These are phyloP conservation scores for Ceryle rudis DNA, from an alignment of 2,797 vertebrate species.

Conservation along the genomic window DNA sequence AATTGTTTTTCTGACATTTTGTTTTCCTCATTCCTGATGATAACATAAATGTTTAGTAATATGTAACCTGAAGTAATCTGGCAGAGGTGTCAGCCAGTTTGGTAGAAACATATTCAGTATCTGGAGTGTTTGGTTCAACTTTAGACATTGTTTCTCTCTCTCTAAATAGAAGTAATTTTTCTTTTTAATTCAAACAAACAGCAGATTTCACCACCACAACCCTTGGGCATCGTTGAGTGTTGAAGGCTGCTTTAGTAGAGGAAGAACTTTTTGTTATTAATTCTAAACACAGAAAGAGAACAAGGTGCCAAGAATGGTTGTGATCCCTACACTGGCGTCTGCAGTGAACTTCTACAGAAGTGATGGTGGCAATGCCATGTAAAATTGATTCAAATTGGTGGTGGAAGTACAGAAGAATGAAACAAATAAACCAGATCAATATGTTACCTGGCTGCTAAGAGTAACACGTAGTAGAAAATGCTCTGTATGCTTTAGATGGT, in stretches of 20 bases:
- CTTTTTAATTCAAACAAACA: background rate
- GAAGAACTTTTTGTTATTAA: background rate
- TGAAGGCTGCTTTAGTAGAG: background rate
- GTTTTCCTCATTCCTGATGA: background rate
- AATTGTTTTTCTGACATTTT: background rate
- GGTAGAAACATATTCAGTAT: background rate
- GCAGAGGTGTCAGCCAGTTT: background rate
- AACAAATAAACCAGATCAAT: background rate
- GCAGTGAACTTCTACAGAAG: background rate
- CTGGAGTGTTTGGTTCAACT: background rate
- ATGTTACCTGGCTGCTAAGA: background rate
- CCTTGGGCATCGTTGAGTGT: fast-evolving
- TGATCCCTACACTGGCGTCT: background rate
- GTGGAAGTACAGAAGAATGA: background rate
- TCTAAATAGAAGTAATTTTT: background rate
- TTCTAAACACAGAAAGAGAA: background rate
- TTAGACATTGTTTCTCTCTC: background rate
- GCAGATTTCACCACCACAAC: background rate
- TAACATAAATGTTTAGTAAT: background rate
- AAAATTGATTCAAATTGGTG: background rate
- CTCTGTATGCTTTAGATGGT: background rate
- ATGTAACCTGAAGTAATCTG: background rate
- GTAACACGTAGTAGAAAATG: background rate
- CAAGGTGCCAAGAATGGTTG: background rate
- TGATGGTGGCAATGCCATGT: background rate